Base-by-base conservation (phyloP, 2,797 vertebrate genomes). In the Rhabdomys pumilio region DNA sequence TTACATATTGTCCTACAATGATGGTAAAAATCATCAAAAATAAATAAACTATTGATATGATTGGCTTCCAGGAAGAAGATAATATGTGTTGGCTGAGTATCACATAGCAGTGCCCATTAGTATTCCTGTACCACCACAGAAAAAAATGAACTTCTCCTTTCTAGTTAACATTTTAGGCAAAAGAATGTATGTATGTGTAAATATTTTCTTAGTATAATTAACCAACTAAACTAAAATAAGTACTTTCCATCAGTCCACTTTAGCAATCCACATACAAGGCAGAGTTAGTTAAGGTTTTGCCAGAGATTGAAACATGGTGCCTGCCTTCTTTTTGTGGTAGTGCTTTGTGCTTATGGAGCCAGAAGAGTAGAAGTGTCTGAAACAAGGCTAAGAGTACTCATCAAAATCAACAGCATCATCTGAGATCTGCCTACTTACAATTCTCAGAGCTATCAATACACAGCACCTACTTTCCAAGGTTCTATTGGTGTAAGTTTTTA, bases 81-180 rank as follows among this genome's bases (percentile, higher is more conserved):
- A 90, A 87, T 38, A 80, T 65, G 29, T 53, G 2, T 31, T 38
- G 29, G 9, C 50, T 31, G 31, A 72, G 4, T 19, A 73, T 81
- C 63, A 72, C 41, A 6, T n/a, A 9, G 9, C 1, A 34, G 8
- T 63, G 7, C 19, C 31, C 69, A 85, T 86, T 26, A 63, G 8
- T 31, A 87, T 34, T 13, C 1, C 19, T 11, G 12, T 87, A 19
- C 34, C 0, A 15, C 29, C 0, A 53, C 2, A 41, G 44, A 93
- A 93, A 88, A 88, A 90, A 95, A 90, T 12, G 0, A 61, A 69
- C 12, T 57, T 90, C 5, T 63, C 19, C 10, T 89, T 84, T 65
- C 11, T 9, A 85, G 44, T 90, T 69, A 81, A 89, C 34, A 92
- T 77, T 96, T 96, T 50, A 82, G 26, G 50, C 31, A 90, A 93